Conservation (phyloP, 2,797 vertebrate species). For the Poecile montanus region DNA sequence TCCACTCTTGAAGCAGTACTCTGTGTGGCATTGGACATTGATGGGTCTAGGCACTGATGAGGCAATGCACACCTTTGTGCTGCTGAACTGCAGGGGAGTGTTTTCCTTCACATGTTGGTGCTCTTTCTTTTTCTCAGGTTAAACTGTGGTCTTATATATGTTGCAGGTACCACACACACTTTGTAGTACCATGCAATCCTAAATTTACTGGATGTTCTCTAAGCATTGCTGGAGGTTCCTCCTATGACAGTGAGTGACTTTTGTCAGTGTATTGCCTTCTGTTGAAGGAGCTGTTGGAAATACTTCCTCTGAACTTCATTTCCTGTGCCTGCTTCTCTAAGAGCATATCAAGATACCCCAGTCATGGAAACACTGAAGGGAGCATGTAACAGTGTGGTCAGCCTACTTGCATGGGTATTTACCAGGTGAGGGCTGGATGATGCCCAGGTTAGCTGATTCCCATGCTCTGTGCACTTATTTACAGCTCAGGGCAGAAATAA, state of each 20-base stretch:
- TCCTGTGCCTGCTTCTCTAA: not conserved
- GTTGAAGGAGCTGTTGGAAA: not conserved
- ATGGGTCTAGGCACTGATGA: not conserved
- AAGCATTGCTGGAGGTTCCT: not conserved
- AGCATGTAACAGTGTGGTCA: not conserved
- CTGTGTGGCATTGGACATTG: not conserved
- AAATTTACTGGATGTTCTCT: not conserved
- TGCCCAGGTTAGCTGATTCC: not conserved
- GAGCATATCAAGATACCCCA: not conserved
- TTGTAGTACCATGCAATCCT: not conserved
- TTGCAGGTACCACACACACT: not conserved
- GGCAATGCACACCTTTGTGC: not conserved
- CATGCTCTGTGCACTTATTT: not conserved
- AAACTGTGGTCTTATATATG: not conserved
- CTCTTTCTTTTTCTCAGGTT: not conserved
- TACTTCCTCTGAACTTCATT: not conserved
- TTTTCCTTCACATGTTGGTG: not conserved
- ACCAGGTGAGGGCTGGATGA: not conserved
- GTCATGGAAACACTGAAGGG: not conserved
- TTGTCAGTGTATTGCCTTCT: not conserved
- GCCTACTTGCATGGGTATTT: not conserved
- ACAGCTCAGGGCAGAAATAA: not conserved
- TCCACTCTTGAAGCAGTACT: not conserved
- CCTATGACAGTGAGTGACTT: not conserved
- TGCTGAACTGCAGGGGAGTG: not conserved